These are phyloP conservation scores for Picus viridis DNA, from an alignment of 2,797 vertebrate species.

Conservation along the genomic window DNA sequence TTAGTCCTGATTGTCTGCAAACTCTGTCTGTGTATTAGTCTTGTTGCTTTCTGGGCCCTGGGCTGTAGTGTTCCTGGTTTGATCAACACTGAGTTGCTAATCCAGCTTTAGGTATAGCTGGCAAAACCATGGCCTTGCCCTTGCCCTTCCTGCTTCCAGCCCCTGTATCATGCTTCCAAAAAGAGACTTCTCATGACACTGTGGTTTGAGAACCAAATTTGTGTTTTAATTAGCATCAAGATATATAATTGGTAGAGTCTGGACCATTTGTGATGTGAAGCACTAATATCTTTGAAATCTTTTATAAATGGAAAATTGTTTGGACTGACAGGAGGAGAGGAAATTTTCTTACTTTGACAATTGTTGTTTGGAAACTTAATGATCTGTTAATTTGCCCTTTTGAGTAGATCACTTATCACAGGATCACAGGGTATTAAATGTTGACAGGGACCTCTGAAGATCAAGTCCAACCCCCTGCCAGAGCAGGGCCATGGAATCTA, in stretches of 20 bases:
- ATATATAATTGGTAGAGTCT: neutral
- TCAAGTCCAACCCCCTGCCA: no score
- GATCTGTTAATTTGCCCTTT: neutral
- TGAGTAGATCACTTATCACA: neutral
- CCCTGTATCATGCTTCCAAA: neutral
- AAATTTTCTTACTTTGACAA: neutral
- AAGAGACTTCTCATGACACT: neutral
- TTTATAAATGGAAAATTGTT: neutral
- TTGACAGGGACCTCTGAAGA: no score
- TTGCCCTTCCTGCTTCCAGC: neutral
- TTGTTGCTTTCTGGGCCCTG: neutral
- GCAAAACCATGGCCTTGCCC: rapidly evolving
- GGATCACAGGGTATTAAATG: no score
- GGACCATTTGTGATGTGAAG: neutral
- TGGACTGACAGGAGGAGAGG: neutral
- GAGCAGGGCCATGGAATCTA: no score
- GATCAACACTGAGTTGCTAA: neutral
- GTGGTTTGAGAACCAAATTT: neutral
- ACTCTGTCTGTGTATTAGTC: neutral
- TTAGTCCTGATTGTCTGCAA: neutral
- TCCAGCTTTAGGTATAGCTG: neutral
- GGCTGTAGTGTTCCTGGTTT: neutral
- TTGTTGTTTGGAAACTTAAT: neutral
- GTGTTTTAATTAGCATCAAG: neutral
- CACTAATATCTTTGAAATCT: neutral